Conservation (phyloP, 2,888 invertebrate genomes). For the Creontiades dilutus region DNA sequence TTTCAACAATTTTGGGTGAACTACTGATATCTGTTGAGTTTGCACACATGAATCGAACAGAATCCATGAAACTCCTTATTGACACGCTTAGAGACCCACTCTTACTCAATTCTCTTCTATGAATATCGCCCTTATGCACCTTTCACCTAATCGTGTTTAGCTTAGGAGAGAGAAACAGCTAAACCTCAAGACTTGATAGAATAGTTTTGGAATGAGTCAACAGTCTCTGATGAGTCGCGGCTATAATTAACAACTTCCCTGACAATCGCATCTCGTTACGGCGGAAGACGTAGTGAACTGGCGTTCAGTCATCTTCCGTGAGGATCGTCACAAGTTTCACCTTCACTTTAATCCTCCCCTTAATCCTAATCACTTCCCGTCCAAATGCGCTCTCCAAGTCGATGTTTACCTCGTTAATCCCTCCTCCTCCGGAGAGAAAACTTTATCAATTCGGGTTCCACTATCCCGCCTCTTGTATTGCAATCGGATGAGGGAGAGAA, state of each 20-base stretch:
- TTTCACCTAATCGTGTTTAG: too few species aligned
- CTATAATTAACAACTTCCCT: not conserved
- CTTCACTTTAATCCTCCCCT: not conserved
- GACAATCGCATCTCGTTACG: not conserved
- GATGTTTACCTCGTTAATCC: not conserved
- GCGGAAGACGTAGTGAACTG: not conserved
- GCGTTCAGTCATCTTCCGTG: not conserved
- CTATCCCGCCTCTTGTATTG: not conserved
- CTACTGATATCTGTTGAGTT: too few species aligned
- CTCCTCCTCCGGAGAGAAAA: not conserved
- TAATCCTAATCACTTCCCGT: constrained; percentile 13
- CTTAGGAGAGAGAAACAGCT: too few species aligned
- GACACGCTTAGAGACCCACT: too few species aligned
- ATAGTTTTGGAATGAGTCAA: too few species aligned
- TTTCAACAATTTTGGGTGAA: too few species aligned
- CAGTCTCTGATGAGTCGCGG: too few species aligned
- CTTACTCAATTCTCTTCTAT: too few species aligned
- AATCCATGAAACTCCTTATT: too few species aligned
- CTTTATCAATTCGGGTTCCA: not conserved
- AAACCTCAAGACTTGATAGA: too few species aligned
- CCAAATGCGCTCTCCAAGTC: constrained; percentile 8
- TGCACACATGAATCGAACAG: too few species aligned
- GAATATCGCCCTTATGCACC: too few species aligned
- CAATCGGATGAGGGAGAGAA: not conserved
- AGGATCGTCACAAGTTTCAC: not conserved